Evolutionary conservation across 2,797 vertebrate species (phyloP), one percentile per base, ranked within the genome.

Genomic region (Centroberyx gerrardi): DNA sequence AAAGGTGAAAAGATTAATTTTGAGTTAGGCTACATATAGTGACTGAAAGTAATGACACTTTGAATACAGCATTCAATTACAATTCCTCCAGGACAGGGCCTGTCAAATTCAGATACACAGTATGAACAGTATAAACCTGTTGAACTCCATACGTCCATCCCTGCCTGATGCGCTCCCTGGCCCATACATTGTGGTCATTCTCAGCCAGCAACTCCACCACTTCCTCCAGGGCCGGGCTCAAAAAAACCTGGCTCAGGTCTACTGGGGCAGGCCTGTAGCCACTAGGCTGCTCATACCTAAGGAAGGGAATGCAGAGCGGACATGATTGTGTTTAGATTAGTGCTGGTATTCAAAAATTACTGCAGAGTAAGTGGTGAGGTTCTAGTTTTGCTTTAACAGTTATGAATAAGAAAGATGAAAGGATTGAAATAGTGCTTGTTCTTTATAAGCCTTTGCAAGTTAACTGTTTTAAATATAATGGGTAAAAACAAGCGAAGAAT

Each of bases 141-240:
- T 97, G 96, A 61, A 95, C 91, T 74, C 96, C 97, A 0, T 97
- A 97, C 3, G 96, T 98, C 98, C 98, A 99, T 59, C 98, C 97
- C 68, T 98, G 97, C 64, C 95, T 95, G 89, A 99, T 96, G 8
- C 95, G 94, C 75, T 97, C 97, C 78, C 95, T 95, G 71, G 97
- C 96, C 98, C 98, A 99, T 17, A 97, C 94, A 1, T 98, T 97
- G 86, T 99, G 98, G 38, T 97, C 96, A 9, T 99, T 99, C 87
- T 99, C 96, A 27, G 98, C 97, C 80, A 99, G 75, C 68, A 96
- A 90, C 84, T 96, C 95, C 70, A 97, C 95, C 89, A 97, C 94
- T 5, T 96, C 96, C 82, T 97, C 95, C 71, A 97, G 96, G 48
- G 94, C 91, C 0, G 94, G 82, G 12, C 92, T 97, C 74, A 99